Base-by-base conservation (phyloP, 1,140 invertebrate genomes). In the Nasonia longicornis region DNA sequence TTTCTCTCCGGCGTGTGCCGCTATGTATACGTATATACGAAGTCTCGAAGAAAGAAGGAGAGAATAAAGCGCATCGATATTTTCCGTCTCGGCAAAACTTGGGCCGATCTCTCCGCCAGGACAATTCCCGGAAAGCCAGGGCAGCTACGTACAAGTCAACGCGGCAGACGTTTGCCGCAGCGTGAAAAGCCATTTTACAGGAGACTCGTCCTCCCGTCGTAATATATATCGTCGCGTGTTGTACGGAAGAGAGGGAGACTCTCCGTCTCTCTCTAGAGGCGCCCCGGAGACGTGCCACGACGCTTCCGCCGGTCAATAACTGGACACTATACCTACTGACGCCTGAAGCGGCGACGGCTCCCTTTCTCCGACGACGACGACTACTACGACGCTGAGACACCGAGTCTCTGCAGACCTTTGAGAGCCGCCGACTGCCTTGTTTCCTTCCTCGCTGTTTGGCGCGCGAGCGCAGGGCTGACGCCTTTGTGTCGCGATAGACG, bases 271-370 rank as follows among this genome's bases (percentile, higher is more conserved):
- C 74, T 82, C 73, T 7, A 67, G 29, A 67, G 20, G 64, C 64
- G 64, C 10, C 83, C 82, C 82, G 85, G 82, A 87, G 85, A 85
- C 85, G 85, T 79, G 78, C 75, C 82, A 85, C 71, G 72, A 67
- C 42, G 75, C 85, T 85, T 86, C 74, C 85, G 84, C 84, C 89
- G 89, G 88, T 91, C 90, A 90, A 91, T 91, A 90, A 87, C 87
- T 89, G 89, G 89, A 90, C 89, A 87, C 85, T 87, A 42, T 42
- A 70, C 76, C 84, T 83, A 82, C 83, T 83, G 80, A 83, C 79
- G 82, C 82, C 81, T 78, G 52, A 58, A 58, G 16, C 80, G 73
- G 66, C 20, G 72, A 71, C 79, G 70, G 52, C 69, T 45, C 69
- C 74, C 82, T 69, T 69, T 83, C 80, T 77, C 81, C 26, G 22